phyloP scores from a whole-genome alignment of 2,888 invertebrate genomes.

The Saturnia japonica region DNA sequence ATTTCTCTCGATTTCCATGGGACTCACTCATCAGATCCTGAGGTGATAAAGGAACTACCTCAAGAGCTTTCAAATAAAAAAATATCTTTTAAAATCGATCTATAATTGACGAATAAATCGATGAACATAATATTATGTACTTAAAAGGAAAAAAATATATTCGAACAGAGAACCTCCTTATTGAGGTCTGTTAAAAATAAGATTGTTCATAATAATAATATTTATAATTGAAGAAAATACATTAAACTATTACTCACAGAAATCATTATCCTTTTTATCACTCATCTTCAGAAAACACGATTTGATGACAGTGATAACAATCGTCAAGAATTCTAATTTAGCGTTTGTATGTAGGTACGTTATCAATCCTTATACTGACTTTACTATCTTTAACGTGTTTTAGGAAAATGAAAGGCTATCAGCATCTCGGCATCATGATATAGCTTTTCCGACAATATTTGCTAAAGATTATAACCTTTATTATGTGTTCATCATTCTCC shows the following conservation, averaged over 20 bases:
- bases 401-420: conserved; percentile 52
- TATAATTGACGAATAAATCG: too few species aligned
- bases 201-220: too few species aligned
- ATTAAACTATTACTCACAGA: conserved; percentile 61
- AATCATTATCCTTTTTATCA: conserved; percentile 61
- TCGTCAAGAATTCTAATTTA: neutral
- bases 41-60: too few species aligned
- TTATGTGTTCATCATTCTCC: conserved; percentile 45
- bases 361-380: conserved; percentile 28
- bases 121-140: too few species aligned
- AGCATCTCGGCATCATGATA: conserved; percentile 47
- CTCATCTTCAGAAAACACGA: conserved; percentile 24
- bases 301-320: neutral
- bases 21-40: too few species aligned
- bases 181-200: too few species aligned
- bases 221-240: neutral
- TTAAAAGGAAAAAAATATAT: too few species aligned
- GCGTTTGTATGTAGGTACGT: conserved; percentile 24
- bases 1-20: too few species aligned
- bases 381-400: conserved; percentile 45
- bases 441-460: conserved; percentile 61
- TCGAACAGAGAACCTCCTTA: too few species aligned
- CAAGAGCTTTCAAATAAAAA: too few species aligned
- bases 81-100: too few species aligned
- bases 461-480: conserved; percentile 66